Evolutionary conservation across 2,888 invertebrate species (phyloP).

Genomic region (Apamea anceps): DNA sequence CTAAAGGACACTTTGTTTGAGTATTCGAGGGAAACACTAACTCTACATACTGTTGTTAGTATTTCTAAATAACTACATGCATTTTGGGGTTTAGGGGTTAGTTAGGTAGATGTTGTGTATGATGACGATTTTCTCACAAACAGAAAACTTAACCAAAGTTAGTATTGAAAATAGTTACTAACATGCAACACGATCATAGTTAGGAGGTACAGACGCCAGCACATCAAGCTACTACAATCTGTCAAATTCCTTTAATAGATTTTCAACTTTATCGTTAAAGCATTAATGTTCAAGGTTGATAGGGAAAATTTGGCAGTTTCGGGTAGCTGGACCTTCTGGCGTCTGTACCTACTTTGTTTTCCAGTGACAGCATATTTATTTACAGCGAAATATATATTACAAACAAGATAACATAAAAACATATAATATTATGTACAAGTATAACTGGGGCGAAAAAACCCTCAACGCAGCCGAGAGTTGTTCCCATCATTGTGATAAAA

Average conservation of each 20-base stretch:
- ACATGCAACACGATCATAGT: neutral
- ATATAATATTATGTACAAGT: neutral
- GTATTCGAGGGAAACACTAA: slow-evolving; percentile 6
- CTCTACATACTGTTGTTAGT: slow-evolving; percentile 19
- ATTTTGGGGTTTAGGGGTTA: neutral
- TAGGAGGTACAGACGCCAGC: too few relatives aligned
- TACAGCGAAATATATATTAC: neutral
- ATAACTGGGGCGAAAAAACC: neutral
- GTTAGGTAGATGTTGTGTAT: too few relatives aligned
- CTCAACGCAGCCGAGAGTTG: neutral
- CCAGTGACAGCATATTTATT: neutral
- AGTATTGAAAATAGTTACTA: neutral
- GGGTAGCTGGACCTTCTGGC: too few relatives aligned
- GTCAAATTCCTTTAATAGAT: too few relatives aligned
- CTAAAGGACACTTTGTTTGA: neutral
- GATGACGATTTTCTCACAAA: neutral
- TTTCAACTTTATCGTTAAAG: too few relatives aligned
- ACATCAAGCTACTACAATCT: too few relatives aligned
- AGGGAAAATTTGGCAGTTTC: too few relatives aligned
- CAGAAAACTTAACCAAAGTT: neutral
- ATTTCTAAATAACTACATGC: slow-evolving; percentile 22
- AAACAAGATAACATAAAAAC: neutral
- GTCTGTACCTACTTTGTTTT: too few relatives aligned
- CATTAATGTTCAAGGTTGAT: too few relatives aligned
- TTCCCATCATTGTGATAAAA: neutral